Percentiles rank a stretch among this genome's conserved stretches.
These are phyloP conservation scores for Hypomecis atomaria DNA, from an alignment of 2,888 invertebrate species.

Conservation along the genomic window DNA sequence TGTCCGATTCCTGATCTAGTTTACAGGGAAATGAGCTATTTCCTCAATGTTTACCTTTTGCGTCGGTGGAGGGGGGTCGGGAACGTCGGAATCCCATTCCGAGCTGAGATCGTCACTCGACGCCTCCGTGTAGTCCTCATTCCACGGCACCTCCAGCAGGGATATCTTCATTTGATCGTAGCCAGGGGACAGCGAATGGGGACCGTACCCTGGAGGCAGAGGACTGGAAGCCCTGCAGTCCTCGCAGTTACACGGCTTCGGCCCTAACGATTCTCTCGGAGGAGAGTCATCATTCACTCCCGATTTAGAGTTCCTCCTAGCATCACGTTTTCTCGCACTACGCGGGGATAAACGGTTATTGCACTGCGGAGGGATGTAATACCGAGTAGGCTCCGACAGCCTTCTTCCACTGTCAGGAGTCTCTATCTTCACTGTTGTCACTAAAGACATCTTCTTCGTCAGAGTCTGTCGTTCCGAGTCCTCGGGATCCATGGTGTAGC, in stretches of 20 bases:
- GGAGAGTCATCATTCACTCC: slow-evolving; percentile 62
- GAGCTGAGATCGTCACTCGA: slow-evolving; percentile 96
- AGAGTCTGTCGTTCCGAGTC: slow-evolving; percentile 68
- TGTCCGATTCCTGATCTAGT: slow-evolving; percentile 3
- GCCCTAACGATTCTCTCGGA: slow-evolving; percentile 64
- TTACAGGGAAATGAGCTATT: slow-evolving; percentile 23
- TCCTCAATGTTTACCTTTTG: slow-evolving; percentile 63
- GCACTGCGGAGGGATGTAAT: slow-evolving; percentile 79
- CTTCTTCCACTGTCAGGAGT: slow-evolving; percentile 73
- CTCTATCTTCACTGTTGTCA: slow-evolving; percentile 78
- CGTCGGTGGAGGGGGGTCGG: slow-evolving; percentile 80
- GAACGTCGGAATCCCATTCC: slow-evolving; percentile 95
- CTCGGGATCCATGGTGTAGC: slow-evolving; percentile 80
- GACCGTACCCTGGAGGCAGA: slow-evolving; percentile 75
- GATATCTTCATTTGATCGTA: slow-evolving; percentile 93
- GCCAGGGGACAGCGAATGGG: slow-evolving; percentile 83
- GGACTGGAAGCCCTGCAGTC: slow-evolving; percentile 83
- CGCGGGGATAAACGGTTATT: slow-evolving; percentile 76
- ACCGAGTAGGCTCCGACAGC: slow-evolving; percentile 72
- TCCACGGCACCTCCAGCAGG: slow-evolving; percentile 90
- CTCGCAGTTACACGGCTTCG: slow-evolving; percentile 77
- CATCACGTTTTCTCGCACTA: slow-evolving; percentile 74
- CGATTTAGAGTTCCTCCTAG: slow-evolving; percentile 67
- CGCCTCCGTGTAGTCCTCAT: slow-evolving; percentile 93
- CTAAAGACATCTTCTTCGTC: slow-evolving; percentile 75